Conservation (phyloP, 2,888 invertebrate species). For the Melolontha melolontha region DNA sequence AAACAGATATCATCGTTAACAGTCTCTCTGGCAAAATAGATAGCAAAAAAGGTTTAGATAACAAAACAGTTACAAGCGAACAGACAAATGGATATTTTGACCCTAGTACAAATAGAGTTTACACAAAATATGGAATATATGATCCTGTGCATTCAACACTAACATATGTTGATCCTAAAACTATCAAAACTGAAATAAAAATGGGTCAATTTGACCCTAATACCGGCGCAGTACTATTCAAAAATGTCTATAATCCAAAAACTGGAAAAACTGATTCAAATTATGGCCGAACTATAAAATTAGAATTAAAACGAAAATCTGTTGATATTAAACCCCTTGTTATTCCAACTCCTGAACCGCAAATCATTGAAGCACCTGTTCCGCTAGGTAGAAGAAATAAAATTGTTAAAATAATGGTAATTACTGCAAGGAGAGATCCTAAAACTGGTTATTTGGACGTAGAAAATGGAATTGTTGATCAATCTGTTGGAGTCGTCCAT, state of each 20-base stretch:
- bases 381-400: constrained; percentile 41
- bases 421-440: constrained; percentile 73
- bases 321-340: constrained; percentile 61
- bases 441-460: constrained; percentile 75
- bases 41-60: constrained; percentile 77
- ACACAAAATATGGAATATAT: constrained; percentile 80
- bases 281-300: constrained; percentile 74
- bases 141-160: constrained; percentile 78
- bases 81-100: constrained; percentile 77
- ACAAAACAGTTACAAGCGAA: constrained; percentile 74
- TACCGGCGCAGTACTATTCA: constrained; percentile 76
- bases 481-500: constrained; percentile 76
- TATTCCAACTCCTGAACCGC: constrained; percentile 46
- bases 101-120: constrained; percentile 76
- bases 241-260: constrained; percentile 76
- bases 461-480: constrained; percentile 76
- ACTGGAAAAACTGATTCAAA: constrained; percentile 78
- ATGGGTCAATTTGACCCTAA: constrained; percentile 77
- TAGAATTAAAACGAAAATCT: constrained; percentile 74
- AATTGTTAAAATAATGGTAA: constrained; percentile 70
- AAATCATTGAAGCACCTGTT: constrained; percentile 41
- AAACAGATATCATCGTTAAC: constrained; percentile 75
- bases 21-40: constrained; percentile 78
- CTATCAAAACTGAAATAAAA: constrained; percentile 75
- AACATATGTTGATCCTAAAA: constrained; percentile 77